Evolutionary conservation across 2,888 invertebrate species (phyloP).

Genomic region (Thecophora atra): DNA sequence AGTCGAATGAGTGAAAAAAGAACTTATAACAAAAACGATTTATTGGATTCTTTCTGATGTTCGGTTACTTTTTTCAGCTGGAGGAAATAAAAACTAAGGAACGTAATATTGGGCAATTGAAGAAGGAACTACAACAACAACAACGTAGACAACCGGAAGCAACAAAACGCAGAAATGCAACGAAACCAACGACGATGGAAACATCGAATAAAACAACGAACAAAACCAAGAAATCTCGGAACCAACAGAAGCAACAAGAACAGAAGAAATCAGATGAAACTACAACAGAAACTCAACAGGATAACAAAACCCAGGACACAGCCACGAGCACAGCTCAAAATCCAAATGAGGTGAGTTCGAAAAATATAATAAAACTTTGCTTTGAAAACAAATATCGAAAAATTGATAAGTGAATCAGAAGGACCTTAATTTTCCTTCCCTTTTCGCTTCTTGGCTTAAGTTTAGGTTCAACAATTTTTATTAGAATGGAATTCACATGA

Average conservation of each 20-base stretch:
- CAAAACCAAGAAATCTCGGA: constrained; percentile 30
- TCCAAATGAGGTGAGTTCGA: constrained; percentile 62
- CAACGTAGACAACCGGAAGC: constrained; percentile 51
- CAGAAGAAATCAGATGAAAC: constrained; percentile 33
- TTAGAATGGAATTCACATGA: no score
- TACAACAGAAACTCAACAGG: constrained; percentile 48
- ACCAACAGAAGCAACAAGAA: constrained; percentile 40
- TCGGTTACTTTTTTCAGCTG: constrained; percentile 67
- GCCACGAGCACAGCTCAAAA: constrained; percentile 54
- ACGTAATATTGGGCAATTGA: constrained; percentile 71
- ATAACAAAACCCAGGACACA: constrained; percentile 48
- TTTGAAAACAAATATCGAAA: background rate
- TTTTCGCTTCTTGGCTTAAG: no score
- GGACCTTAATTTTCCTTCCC: no score
- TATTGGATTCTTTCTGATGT: background rate
- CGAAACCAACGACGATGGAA: constrained; percentile 60
- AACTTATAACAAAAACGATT: background rate
- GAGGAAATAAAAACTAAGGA: constrained; percentile 78
- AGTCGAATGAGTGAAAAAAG: no score
- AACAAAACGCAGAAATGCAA: constrained; percentile 56
- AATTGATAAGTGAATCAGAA: background rate
- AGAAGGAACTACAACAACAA: constrained; percentile 62
- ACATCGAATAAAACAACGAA: constrained; percentile 54
- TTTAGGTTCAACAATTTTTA: no score
- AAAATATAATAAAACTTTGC: background rate